Percentiles rank a stretch among this genome's conserved stretches.
Evolutionary conservation across 2,797 vertebrate genomes (phyloP).

Genomic region (Centropyge bicolor): DNA sequence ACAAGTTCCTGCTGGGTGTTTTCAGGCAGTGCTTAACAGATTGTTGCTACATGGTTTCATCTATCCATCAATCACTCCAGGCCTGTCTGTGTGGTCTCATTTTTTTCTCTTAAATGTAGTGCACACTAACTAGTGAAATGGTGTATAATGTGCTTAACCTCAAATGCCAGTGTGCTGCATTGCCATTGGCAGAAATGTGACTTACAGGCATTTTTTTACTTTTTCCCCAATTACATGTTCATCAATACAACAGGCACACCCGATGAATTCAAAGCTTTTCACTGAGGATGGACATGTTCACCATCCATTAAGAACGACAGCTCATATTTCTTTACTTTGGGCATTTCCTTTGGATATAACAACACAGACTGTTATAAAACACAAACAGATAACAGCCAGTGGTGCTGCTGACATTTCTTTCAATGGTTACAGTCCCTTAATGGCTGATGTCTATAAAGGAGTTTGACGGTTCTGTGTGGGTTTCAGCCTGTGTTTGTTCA

Average conservation of each 20-base stretch:
- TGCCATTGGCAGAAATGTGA: not conserved
- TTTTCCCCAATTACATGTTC: not conserved
- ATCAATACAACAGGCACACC: conserved; percentile 2
- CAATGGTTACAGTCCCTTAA: not conserved
- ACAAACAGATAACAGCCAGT: not conserved
- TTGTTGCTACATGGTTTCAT: conserved; percentile 22
- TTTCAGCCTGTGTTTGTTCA: conserved; percentile 18
- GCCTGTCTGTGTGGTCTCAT: conserved; percentile 20
- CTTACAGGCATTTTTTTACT: not conserved
- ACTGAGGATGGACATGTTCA: conserved; percentile 1
- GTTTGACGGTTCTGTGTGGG: not conserved
- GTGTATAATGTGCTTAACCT: not conserved
- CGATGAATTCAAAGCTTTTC: conserved; percentile 9
- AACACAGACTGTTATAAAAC: not conserved
- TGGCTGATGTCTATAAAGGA: not conserved
- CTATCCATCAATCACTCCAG: conserved; percentile 40
- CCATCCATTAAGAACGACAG: not conserved
- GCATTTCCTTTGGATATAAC: conserved; percentile 6
- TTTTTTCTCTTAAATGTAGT: not conserved
- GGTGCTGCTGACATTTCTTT: conserved; percentile 16
- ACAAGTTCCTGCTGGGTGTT: conserved; percentile 36
- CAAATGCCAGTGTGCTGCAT: not conserved
- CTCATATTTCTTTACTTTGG: not conserved
- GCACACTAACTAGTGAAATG: not conserved
- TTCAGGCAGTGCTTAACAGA: conserved; percentile 22